These are phyloP conservation scores for Genyomyrus donnyi DNA, from an alignment of 2,113 vertebrate species.

Conservation along the genomic window DNA sequence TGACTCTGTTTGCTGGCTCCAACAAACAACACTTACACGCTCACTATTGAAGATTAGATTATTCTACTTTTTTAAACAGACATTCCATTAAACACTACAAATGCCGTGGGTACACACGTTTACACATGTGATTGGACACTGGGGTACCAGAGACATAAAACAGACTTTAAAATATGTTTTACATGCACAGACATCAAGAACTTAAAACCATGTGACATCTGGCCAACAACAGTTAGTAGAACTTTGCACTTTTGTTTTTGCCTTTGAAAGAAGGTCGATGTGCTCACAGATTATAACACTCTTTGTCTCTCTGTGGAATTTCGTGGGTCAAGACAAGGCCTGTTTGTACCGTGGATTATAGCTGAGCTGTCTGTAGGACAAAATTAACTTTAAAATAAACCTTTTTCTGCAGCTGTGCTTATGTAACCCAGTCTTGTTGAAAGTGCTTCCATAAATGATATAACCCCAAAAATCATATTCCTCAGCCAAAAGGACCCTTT, in stretches of 20 bases:
- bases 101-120: not conserved
- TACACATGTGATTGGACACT: not conserved
- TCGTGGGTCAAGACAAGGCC: slow-evolving; percentile 1
- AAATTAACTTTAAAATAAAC: not conserved
- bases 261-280: not conserved
- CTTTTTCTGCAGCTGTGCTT: not conserved
- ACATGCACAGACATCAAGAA: not conserved
- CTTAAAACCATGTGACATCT: not conserved
- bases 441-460: not conserved
- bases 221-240: not conserved
- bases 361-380: not conserved
- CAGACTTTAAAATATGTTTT: not conserved
- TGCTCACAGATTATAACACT: not conserved
- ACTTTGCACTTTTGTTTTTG: not conserved
- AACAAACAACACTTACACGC: not conserved
- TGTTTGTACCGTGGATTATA: slow-evolving; percentile 1
- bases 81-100: not conserved
- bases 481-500: not conserved
- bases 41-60: not conserved
- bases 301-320: slow-evolving; percentile 5
- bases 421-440: not conserved
- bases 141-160: not conserved
- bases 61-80: not conserved
- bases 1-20: not conserved
- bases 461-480: not conserved